Percentiles rank a stretch among this genome's conserved stretches.
Conservation (phyloP, 2,113 vertebrate species). For the Labrus mixtus region DNA sequence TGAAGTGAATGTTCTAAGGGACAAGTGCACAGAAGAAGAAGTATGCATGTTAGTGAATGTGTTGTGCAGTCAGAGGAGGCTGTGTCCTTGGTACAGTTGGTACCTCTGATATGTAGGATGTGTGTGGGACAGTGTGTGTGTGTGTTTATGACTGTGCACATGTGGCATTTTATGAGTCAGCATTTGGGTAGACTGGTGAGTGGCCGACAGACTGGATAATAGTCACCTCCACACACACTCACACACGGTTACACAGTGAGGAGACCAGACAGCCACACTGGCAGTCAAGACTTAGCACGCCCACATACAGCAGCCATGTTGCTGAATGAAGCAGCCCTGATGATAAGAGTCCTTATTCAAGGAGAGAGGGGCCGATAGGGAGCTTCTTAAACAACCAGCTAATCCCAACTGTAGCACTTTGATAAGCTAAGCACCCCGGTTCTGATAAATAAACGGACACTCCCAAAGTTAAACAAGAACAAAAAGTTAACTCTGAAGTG, state of each 20-base stretch:
- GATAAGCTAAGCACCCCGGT: conserved; percentile 42
- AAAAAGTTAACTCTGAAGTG: conserved; percentile 22
- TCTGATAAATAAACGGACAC: background rate
- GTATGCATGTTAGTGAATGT: conserved; percentile 2
- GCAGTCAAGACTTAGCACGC: conserved; percentile 51
- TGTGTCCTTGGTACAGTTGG: conserved; percentile 73
- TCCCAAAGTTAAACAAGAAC: conserved; percentile 32
- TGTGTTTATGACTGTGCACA: background rate
- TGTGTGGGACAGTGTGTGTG: background rate
- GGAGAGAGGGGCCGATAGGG: conserved; percentile 25
- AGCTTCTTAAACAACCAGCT: conserved; percentile 49
- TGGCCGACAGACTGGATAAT: conserved; percentile 71
- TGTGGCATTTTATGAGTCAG: conserved; percentile 77
- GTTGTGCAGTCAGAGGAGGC: conserved; percentile 42
- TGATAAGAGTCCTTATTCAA: conserved; percentile 47
- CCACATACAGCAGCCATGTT: conserved; percentile 49
- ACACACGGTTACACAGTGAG: conserved; percentile 47
- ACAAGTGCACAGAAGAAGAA: conserved; percentile 28
- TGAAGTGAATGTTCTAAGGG: conserved; percentile 25
- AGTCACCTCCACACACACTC: conserved; percentile 59
- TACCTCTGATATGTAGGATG: conserved; percentile 65
- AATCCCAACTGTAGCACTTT: conserved; percentile 44
- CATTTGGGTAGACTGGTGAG: conserved; percentile 59
- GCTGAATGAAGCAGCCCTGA: conserved; percentile 33
- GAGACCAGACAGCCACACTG: conserved; percentile 59